Conservation (phyloP, 1,140 invertebrate species). For the Scaptomyza pallida region DNA sequence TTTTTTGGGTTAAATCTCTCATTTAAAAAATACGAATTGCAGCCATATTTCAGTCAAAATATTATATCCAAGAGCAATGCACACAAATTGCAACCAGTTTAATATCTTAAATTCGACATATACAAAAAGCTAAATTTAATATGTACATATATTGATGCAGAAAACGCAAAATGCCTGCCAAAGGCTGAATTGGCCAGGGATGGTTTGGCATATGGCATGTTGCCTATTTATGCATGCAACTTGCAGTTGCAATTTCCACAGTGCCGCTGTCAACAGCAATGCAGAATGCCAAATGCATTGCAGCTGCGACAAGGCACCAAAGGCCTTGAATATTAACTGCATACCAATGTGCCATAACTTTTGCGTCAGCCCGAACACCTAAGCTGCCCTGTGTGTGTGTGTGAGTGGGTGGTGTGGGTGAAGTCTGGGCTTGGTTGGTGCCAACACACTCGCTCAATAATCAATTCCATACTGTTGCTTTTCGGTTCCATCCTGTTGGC, state of each 20-base stretch:
- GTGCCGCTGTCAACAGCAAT: slow-evolving; percentile 42
- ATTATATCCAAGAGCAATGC: too few species aligned
- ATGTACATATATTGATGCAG: slow-evolving; percentile 8
- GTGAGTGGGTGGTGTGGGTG: slow-evolving; percentile 1
- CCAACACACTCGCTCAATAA: slow-evolving; percentile 46
- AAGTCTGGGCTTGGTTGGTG: background rate
- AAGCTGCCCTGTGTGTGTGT: background rate
- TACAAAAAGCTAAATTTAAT: slow-evolving; percentile 10
- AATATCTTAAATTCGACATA: too few species aligned
- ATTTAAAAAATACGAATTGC: too few species aligned
- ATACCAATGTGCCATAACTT: slow-evolving; percentile 55
- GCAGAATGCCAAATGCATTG: slow-evolving; percentile 38
- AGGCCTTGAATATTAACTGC: slow-evolving; percentile 57
- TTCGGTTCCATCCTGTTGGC: slow-evolving; percentile 56
- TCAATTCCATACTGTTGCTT: slow-evolving; percentile 58
- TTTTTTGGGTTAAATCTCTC: too few species aligned
- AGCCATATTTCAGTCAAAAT: too few species aligned
- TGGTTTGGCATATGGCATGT: slow-evolving; percentile 29
- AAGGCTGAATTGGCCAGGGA: background rate
- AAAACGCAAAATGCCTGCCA: slow-evolving; percentile 8
- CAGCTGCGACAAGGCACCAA: slow-evolving; percentile 22
- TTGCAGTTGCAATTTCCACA: slow-evolving; percentile 52
- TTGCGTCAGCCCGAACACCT: slow-evolving; percentile 22
- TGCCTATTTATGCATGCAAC: slow-evolving; percentile 51
- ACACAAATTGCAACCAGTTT: too few species aligned